A percentile compares a stretch with the other conserved stretches of the same genome.
phyloP scores from a whole-genome alignment of 2,113 vertebrate species.

The Protomyctophum bolini region DNA sequence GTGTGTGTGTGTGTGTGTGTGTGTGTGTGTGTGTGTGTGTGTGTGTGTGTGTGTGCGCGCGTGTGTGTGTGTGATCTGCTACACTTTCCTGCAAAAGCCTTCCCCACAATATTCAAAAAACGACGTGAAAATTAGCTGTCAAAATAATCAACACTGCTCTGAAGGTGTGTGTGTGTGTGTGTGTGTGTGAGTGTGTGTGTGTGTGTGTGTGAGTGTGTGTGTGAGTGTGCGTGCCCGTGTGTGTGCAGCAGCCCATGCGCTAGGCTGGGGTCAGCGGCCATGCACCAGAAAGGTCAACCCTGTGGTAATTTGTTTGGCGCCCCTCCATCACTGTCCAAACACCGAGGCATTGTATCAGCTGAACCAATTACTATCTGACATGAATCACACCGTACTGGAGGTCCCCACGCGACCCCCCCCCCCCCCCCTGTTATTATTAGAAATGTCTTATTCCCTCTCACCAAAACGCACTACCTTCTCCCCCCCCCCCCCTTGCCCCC shows the following conservation, averaged over 20 bases:
- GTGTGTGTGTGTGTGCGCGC: not conserved
- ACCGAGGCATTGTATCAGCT: conserved; percentile 61
- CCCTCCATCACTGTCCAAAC: conserved; percentile 59
- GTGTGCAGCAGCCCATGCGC: conserved; percentile 9
- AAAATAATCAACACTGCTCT: too few relatives aligned
- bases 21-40: not conserved
- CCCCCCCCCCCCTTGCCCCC: conserved; percentile 52
- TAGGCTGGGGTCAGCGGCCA: conserved; percentile 29
- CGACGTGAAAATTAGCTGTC: too few relatives aligned
- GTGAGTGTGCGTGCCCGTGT: not conserved
- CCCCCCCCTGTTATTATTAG: conserved; percentile 68
- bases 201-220: not conserved
- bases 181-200: not conserved
- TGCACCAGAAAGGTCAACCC: conserved; percentile 53
- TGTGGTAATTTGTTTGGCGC: conserved; percentile 68
- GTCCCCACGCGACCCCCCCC: conserved; percentile 34
- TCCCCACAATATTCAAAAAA: too few relatives aligned
- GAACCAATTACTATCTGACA: conserved; percentile 81
- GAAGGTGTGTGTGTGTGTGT: too few relatives aligned
- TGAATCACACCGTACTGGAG: conserved; percentile 59
- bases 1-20: not conserved
- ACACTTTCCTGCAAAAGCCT: too few relatives aligned
- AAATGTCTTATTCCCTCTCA: conserved; percentile 1
- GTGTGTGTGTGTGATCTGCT: not conserved
- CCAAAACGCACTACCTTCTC: not conserved